Percentiles rank a stretch among this genome's conserved stretches.
Conservation (phyloP, 2,113 vertebrate genomes). For the Vulpes vulpes region DNA sequence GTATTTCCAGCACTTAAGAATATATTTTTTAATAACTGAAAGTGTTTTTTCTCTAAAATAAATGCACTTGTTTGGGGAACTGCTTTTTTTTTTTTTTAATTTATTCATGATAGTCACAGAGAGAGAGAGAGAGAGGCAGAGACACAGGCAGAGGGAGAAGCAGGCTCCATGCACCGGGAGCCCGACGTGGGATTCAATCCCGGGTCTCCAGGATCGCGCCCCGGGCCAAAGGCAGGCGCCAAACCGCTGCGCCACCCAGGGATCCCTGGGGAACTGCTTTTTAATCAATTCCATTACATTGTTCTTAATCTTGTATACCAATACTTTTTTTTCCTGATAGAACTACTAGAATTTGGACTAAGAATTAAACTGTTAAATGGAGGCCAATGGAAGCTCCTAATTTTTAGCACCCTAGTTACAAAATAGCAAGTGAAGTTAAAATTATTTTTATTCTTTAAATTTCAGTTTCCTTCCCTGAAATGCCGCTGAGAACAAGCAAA, state of each 20-base stretch:
- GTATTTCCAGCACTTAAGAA: neutral
- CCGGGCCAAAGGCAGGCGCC: too few species aligned
- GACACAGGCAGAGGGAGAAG: too few species aligned
- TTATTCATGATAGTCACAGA: too few species aligned
- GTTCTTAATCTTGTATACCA: conserved; percentile 41
- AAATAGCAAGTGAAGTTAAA: conserved; percentile 25
- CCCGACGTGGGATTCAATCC: too few species aligned
- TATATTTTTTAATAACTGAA: neutral
- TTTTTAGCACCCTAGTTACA: conserved; percentile 24
- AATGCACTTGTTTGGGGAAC: neutral
- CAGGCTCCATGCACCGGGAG: too few species aligned
- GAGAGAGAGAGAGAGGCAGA: too few species aligned
- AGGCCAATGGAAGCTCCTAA: neutral
- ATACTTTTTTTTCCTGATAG: neutral
- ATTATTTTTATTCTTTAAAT: neutral
- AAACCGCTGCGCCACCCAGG: too few species aligned
- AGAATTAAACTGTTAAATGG: conserved; percentile 28
- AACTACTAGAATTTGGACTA: neutral
- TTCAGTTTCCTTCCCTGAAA: neutral
- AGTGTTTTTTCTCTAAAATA: neutral
- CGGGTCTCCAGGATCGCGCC: too few species aligned
- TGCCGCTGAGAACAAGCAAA: neutral
- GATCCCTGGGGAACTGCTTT: neutral
- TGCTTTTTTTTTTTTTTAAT: too few species aligned
- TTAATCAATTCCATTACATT: neutral